phyloP scores from a whole-genome alignment of 2,797 vertebrate species.

The Pachyuromys duprasi region DNA sequence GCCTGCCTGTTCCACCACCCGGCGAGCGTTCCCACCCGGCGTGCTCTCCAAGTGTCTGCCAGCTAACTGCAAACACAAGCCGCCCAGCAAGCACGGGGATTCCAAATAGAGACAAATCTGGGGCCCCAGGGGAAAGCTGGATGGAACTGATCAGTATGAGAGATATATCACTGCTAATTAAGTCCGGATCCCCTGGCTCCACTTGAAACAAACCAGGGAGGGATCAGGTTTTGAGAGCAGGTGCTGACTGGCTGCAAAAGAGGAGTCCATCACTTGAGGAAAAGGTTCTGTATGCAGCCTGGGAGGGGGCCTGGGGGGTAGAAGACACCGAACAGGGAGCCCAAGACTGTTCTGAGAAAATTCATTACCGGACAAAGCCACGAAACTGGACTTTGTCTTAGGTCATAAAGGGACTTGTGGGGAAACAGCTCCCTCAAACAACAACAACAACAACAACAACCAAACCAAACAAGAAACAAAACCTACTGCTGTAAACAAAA shows the following conservation, averaged over 20 bases:
- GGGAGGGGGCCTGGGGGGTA: background rate
- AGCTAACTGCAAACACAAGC: constrained; percentile 80
- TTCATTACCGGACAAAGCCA: constrained; percentile 74
- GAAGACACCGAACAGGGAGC: constrained; percentile 57
- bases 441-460: background rate
- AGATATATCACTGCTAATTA: constrained; percentile 92
- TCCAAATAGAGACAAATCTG: constrained; percentile 87
- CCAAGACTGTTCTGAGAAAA: constrained; percentile 77
- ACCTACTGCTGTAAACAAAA: constrained; percentile 50
- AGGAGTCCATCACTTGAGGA: constrained; percentile 84
- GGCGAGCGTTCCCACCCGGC: constrained; percentile 46
- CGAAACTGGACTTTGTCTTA: constrained; percentile 65
- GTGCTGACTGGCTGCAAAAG: constrained; percentile 91
- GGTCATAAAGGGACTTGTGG: background rate
- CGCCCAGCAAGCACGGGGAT: constrained; percentile 83
- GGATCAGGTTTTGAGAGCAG: constrained; percentile 92
- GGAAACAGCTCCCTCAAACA: background rate
- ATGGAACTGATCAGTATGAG: constrained; percentile 85
- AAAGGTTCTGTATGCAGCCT: constrained; percentile 78
- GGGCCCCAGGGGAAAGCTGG: constrained; percentile 86
- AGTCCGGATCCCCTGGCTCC: constrained; percentile 93
- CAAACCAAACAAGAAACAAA: background rate
- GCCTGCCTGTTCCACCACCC: constrained; percentile 60
- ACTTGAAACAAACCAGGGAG: constrained; percentile 91
- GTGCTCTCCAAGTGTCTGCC: constrained; percentile 75